A percentile compares a stretch with the other conserved stretches of the same genome.
These are phyloP conservation scores for Antennarius striatus DNA, from an alignment of 2,113 vertebrate genomes.

Conservation along the genomic window DNA sequence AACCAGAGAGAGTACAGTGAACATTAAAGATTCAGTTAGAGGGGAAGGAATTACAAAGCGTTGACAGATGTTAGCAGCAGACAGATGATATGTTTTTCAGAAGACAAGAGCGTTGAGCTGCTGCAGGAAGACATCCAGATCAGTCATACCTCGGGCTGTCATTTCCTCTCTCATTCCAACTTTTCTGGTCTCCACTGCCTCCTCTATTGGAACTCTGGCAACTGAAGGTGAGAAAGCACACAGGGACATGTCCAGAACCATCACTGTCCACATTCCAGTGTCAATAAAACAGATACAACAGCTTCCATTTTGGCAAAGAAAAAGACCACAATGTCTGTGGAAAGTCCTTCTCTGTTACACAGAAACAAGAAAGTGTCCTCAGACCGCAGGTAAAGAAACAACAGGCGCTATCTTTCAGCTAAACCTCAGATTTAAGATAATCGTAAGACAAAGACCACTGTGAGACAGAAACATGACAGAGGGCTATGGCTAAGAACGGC, in stretches of 20 bases:
- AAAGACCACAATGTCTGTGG: too few relatives aligned
- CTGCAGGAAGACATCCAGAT: not conserved
- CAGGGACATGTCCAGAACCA: slow-evolving; percentile 3
- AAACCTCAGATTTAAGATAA: not conserved
- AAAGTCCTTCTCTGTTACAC: too few relatives aligned
- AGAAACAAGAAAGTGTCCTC: too few relatives aligned
- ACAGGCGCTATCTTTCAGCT: not conserved
- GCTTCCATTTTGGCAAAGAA: too few relatives aligned
- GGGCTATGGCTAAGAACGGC: slow-evolving; percentile 11
- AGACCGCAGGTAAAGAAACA: too few relatives aligned
- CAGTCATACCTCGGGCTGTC: slow-evolving; percentile 69
- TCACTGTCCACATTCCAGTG: not conserved
- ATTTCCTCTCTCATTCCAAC: slow-evolving; percentile 81
- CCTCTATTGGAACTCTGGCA: slow-evolving; percentile 77
- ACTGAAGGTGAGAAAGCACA: slow-evolving; percentile 61
- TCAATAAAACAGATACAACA: not conserved
- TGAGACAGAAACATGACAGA: not conserved
- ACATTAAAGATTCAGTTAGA: not conserved
- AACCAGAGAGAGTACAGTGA: not conserved
- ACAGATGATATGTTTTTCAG: slow-evolving; percentile 6
- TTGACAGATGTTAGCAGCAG: slow-evolving; percentile 10
- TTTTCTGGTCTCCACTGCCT: slow-evolving; percentile 81
- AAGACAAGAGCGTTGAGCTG: slow-evolving; percentile 6
- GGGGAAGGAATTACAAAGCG: not conserved
- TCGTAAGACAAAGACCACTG: slow-evolving; percentile 2